Evolutionary conservation across 2,113 vertebrate species (phyloP), one percentile per base, ranked within the genome.

Genomic region (Pogonocichla stellata): DNA sequence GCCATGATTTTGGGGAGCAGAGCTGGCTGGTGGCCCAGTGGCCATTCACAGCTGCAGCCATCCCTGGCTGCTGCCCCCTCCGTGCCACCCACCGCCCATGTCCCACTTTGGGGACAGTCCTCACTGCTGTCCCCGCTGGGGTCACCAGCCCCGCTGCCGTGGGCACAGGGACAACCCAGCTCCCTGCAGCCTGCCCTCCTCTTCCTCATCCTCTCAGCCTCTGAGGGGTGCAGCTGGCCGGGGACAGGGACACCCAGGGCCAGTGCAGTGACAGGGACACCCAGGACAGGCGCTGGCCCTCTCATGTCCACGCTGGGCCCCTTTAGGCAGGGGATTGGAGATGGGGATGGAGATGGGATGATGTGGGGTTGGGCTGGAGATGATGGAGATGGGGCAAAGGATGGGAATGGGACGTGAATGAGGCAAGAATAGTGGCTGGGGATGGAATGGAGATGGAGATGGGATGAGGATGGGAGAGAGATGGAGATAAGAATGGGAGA

Each of bases 41-140:
- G 10, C 61, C 36, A 9, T 25, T 9, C 45, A 38, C 17, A 6
- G 72, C 58, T 3, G 5, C 22, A 12, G 19, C 12, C 33, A 16
- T 51, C 43, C 38, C 51, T 10, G 7, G 24, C 12, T 6, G 1
- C 38, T 66, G 33, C 40, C 8, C 28, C 29, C 2, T 26, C 42
- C 5, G n/a, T 53, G 71, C 25, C 65, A 34, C 45, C n/a, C 71
- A 10, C 22, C 0, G 0, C 26, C 31, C 9, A 0, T 48, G 58
- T 20, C n/a, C 25, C n/a, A 6, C 13, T 51, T 9, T 50, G 36
- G 45, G 43, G 53, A 53, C 72, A 38, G 3, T 42, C 36, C 60
- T 22, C 22, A 11, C 20, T 22, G 25, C 17, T 48, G 81, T 70
- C 50, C 45, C 56, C 24, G 56, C 23, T 36, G 43, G 48, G 43